These are phyloP conservation scores for Sciurus carolinensis DNA, from an alignment of 2,797 vertebrate genomes.

Conservation along the genomic window DNA sequence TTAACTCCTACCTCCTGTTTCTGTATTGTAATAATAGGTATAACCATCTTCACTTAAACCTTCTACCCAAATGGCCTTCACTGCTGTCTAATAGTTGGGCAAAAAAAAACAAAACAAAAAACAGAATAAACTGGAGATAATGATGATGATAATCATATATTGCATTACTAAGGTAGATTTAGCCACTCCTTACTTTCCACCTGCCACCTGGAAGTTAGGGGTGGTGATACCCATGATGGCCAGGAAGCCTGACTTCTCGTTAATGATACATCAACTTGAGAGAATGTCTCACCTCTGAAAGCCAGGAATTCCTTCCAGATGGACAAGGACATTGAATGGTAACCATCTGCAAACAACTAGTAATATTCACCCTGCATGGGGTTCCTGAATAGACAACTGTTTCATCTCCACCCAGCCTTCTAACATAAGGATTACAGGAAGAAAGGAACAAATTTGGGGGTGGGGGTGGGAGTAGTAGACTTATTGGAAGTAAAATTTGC, in stretches of 20 bases:
- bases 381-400: not conserved
- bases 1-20: slow-evolving; percentile 93
- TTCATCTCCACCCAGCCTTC: slow-evolving; percentile 13
- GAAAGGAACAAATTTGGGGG: not conserved
- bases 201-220: not conserved
- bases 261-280: slow-evolving; percentile 25
- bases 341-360: not conserved
- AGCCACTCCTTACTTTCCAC: not conserved
- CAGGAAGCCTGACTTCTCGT: slow-evolving; percentile 23
- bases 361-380: not conserved
- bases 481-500: slow-evolving; percentile 63
- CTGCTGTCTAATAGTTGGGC: slow-evolving; percentile 86
- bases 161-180: slow-evolving; percentile 54
- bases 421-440: slow-evolving; percentile 54
- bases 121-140: slow-evolving; percentile 32
- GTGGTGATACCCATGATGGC: not conserved
- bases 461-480: not conserved
- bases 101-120: not conserved
- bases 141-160: not conserved
- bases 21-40: slow-evolving; percentile 96
- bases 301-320: slow-evolving; percentile 28
- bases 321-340: slow-evolving; percentile 30
- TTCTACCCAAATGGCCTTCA: slow-evolving; percentile 92
- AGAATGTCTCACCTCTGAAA: slow-evolving; percentile 36
- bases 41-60: slow-evolving; percentile 94